phyloP scores from a whole-genome alignment of 1,140 invertebrate species.

The Drosophila santomea region DNA sequence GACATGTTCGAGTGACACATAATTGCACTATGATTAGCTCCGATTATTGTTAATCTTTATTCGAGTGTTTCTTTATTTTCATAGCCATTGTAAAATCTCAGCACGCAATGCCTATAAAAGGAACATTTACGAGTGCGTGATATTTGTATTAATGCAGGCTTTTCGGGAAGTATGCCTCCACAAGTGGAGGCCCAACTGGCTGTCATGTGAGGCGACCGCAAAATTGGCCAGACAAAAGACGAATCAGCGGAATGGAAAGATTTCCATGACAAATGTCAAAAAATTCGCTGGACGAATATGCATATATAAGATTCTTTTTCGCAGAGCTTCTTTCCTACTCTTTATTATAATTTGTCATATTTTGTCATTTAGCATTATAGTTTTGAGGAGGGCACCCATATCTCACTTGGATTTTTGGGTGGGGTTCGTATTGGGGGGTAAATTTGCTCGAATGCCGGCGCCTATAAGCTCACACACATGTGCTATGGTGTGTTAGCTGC shows the following conservation, averaged over 20 bases:
- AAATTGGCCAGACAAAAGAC: constrained; percentile 53
- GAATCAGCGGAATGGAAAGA: constrained; percentile 42
- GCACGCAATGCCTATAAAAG: constrained; percentile 70
- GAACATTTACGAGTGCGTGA: constrained; percentile 71
- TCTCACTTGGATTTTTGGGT: constrained; percentile 27
- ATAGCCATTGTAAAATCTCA: constrained; percentile 57
- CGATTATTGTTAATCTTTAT: constrained; percentile 43
- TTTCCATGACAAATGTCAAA: constrained; percentile 55
- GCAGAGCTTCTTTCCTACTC: constrained; percentile 13
- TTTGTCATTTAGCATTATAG: constrained; percentile 79
- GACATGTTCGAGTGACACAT: constrained; percentile 29
- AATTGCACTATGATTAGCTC: constrained; percentile 57
- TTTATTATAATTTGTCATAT: constrained; percentile 77
- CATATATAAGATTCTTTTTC: background rate
- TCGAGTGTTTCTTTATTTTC: constrained; percentile 27
- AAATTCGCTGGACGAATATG: constrained; percentile 40
- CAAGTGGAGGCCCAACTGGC: constrained; percentile 9
- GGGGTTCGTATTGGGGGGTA: background rate
- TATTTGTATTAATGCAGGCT: constrained; percentile 61
- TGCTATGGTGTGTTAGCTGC: constrained; percentile 53
- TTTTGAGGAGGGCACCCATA: constrained; percentile 37
- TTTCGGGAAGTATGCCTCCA: constrained; percentile 5
- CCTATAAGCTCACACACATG: constrained; percentile 50
- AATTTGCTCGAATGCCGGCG: constrained; percentile 61
- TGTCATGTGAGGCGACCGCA: constrained; percentile 38